Percentiles rank a stretch among this genome's conserved stretches.
Conservation (phyloP, 2,797 vertebrate genomes). For the Spatula clypeata region DNA sequence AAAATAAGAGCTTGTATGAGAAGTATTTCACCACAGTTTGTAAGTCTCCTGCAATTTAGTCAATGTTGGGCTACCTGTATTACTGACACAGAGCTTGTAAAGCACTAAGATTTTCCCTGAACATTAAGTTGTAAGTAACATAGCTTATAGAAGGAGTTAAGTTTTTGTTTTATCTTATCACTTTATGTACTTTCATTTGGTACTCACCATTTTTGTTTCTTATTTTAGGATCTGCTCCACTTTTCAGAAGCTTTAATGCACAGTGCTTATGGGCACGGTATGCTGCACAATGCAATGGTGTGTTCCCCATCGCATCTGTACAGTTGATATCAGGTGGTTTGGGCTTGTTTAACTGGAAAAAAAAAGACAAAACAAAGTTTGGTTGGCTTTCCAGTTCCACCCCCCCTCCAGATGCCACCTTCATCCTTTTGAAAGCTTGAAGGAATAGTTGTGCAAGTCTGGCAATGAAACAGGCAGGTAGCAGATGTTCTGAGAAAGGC, state of each 20-base stretch:
- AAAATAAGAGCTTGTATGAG: background rate
- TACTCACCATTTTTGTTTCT: conserved; percentile 91
- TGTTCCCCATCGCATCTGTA: conserved; percentile 92
- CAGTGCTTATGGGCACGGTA: conserved; percentile 93
- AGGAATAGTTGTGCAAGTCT: background rate
- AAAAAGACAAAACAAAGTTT: background rate
- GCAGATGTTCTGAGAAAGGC: background rate
- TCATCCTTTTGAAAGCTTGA: background rate
- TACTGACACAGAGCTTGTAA: background rate
- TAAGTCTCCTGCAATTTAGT: background rate
- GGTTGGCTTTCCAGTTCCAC: background rate
- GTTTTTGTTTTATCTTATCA: background rate
- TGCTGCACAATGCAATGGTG: conserved; percentile 92
- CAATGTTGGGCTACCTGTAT: background rate
- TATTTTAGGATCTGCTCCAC: conserved; percentile 87
- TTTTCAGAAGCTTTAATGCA: conserved; percentile 90
- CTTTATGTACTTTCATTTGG: background rate
- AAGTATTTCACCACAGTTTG: background rate
- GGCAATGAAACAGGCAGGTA: background rate
- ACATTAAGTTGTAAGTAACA: background rate
- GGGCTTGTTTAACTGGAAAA: conserved; percentile 86
- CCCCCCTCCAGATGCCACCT: background rate
- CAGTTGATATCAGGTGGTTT: conserved; percentile 90
- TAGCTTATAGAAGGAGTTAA: background rate
- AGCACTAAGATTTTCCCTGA: background rate